Evolutionary conservation across 2,113 vertebrate genomes (phyloP).

Genomic region (Limnothrissa miodon): DNA sequence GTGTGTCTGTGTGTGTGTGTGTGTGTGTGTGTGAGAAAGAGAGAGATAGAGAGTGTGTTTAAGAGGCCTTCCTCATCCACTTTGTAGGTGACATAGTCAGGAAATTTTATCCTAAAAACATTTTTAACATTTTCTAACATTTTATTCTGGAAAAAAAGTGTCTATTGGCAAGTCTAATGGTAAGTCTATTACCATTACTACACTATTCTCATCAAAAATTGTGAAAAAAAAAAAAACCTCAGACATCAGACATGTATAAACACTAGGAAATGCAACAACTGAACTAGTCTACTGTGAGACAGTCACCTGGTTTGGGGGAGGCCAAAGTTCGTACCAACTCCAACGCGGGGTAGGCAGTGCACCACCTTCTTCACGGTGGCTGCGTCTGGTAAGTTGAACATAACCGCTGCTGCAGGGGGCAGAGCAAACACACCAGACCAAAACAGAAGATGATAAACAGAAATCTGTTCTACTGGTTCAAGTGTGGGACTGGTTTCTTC

Average conservation of each 20-base stretch:
- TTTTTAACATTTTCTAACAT: too few species aligned
- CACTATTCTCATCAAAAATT: background rate
- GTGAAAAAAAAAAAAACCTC: background rate
- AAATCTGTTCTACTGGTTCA: background rate
- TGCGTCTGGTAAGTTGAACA: conserved; percentile 96
- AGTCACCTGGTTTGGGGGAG: conserved; percentile 91
- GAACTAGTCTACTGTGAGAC: background rate
- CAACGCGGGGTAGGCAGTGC: conserved; percentile 90
- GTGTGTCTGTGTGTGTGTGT: background rate
- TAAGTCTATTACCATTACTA: background rate
- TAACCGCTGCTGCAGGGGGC: conserved; percentile 81
- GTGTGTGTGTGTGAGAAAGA: background rate
- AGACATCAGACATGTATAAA: too few species aligned
- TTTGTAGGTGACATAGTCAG: background rate
- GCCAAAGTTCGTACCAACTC: conserved; percentile 93
- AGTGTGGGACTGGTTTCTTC: background rate
- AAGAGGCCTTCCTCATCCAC: background rate
- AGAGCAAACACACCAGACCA: conserved; percentile 14
- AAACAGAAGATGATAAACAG: background rate
- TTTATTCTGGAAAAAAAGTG: background rate
- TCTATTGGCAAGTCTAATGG: too few species aligned
- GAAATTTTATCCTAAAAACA: too few species aligned
- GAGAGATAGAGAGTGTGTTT: background rate
- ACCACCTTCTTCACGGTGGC: conserved; percentile 94
- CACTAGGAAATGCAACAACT: background rate